These are phyloP conservation scores for Pegea sp. DNA, from an alignment of 23 tunicate species.

Conservation along the genomic window DNA sequence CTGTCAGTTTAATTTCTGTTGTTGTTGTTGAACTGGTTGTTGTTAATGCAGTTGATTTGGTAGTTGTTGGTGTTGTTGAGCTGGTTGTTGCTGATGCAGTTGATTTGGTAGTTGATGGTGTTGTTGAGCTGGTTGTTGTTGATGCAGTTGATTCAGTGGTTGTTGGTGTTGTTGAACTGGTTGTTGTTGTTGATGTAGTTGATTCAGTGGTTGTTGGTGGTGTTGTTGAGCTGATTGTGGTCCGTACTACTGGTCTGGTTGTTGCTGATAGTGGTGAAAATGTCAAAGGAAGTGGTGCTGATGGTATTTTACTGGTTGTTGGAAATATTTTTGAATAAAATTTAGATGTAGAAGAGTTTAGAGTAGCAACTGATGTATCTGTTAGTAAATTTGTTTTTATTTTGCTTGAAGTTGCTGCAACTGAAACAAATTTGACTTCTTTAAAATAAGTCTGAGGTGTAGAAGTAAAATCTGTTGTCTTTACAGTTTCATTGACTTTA, in stretches of 20 bases:
- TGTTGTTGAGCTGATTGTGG: background rate
- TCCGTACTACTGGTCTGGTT: background rate
- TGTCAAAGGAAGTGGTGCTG: too few species aligned
- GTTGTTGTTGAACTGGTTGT: background rate
- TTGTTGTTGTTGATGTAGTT: constrained; percentile 1
- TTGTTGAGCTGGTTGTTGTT: background rate
- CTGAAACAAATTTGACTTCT: too few species aligned
- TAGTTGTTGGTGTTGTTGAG: background rate
- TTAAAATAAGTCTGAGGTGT: too few species aligned
- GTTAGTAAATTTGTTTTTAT: too few species aligned
- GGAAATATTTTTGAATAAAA: too few species aligned
- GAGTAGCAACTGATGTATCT: too few species aligned
- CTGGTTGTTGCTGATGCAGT: background rate
- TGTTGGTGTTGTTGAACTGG: background rate
- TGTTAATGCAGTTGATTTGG: background rate
- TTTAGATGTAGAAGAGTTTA: too few species aligned
- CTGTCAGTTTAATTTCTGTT: background rate
- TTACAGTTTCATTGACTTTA: too few species aligned
- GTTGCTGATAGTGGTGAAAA: too few species aligned
- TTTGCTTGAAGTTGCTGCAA: too few species aligned
- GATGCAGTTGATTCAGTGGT: background rate
- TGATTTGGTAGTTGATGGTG: background rate
- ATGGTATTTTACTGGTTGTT: too few species aligned
- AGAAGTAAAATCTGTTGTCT: too few species aligned
- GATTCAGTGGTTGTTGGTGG: background rate